Evolutionary conservation across 2,113 vertebrate genomes (phyloP).

Genomic region (Hylia prasina): DNA sequence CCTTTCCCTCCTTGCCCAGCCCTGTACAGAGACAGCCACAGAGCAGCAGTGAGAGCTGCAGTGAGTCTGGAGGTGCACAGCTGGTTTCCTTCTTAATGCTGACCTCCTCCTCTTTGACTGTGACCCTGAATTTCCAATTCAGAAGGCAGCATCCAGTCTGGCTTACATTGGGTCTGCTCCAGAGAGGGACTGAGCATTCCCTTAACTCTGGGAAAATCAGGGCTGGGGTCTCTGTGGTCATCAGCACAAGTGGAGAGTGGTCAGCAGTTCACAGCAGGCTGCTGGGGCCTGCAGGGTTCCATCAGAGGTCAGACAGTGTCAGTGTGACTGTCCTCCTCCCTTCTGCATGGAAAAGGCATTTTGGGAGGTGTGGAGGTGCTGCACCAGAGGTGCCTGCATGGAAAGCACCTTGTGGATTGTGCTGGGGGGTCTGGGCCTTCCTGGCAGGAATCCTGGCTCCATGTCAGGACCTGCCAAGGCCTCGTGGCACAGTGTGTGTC

Average conservation of each 20-base stretch:
- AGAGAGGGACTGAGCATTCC: not conserved
- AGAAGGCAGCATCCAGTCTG: not conserved
- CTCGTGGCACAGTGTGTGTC: not conserved
- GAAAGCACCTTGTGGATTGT: not conserved
- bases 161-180: not conserved
- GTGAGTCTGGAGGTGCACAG: not conserved
- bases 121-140: not conserved
- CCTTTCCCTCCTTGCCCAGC: not conserved
- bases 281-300: not conserved
- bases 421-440: not conserved
- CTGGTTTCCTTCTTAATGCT: not conserved
- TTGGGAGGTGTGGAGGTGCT: not conserved
- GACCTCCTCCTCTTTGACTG: not conserved
- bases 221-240: not conserved
- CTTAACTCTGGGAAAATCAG: not conserved
- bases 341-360: not conserved
- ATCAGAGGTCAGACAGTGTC: fast-evolving
- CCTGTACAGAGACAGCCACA: not conserved
- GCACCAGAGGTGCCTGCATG: not conserved
- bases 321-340: not conserved
- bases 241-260: not conserved
- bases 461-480: not conserved
- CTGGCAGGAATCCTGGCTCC: not conserved
- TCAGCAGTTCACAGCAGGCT: not conserved
- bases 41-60: not conserved